Conservation (phyloP, 2,797 vertebrate species). For the Clarias fuscus region DNA sequence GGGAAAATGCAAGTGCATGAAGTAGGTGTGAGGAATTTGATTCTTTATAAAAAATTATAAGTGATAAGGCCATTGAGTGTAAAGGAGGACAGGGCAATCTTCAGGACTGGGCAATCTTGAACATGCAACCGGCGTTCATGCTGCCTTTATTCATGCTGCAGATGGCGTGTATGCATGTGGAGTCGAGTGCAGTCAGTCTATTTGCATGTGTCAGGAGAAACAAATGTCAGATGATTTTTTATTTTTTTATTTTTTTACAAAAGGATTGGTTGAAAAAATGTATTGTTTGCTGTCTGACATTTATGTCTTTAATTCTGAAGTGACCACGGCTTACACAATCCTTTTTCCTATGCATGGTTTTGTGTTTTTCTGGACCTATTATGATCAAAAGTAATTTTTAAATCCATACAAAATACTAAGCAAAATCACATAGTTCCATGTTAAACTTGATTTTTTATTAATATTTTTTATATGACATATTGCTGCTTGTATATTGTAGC, state of each 20-base stretch:
- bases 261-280: not conserved
- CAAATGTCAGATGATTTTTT: not conserved
- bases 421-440: not conserved
- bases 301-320: not conserved
- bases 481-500: not conserved
- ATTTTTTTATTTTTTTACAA: not conserved
- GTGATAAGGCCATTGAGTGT: not conserved
- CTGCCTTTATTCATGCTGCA: constrained; percentile 35
- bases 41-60: not conserved
- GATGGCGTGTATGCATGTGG: constrained; percentile 14
- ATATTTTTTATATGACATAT: not conserved
- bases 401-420: not conserved
- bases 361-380: not conserved
- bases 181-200: not conserved
- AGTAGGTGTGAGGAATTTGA: not conserved
- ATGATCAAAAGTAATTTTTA: not conserved
- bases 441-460: not conserved
- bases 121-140: constrained; percentile 18
- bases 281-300: not conserved
- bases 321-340: not conserved
- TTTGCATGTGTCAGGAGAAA: constrained; percentile 16
- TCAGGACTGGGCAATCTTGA: constrained; percentile 2
- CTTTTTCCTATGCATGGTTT: not conserved
- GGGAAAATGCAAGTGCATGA: not conserved
- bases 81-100: not conserved